Evolutionary conservation across 1,140 invertebrate genomes (phyloP), one percentile per base, ranked within the genome.

Genomic region (Lysiphlebus fabarum): DNA sequence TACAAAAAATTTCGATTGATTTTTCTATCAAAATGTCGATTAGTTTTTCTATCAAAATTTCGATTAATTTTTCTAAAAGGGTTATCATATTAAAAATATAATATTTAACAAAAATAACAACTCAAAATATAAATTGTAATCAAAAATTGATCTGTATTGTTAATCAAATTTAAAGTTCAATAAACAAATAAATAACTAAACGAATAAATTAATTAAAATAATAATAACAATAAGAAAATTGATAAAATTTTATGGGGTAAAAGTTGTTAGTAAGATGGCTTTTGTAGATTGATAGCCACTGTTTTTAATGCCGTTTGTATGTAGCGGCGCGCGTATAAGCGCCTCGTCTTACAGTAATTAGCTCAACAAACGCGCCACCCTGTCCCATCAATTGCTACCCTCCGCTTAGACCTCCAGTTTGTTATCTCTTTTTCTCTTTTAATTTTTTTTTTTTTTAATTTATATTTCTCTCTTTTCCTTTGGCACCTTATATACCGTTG

Each of bases 221-320:
- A 26, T 26, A 26, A 26, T 26, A 26, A 26, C 17, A 26, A 2
- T 26, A 26, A 26, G 17, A 26, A n/a, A 26, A 26, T 26, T 26
- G 17, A 26, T 26, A 45, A 47, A 48, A 8, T 58, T 12, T n/a
- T 34, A 5, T 42, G 45, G 56, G 49, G 49, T 12, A 48, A 33
- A 59, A 43, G 50, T 53, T 33, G 43, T 40, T 50, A 56, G 45
- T 54, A 38, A 59, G 48, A 67, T 65, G 72, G 66, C 64, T 65
- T 64, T 62, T 58, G 56, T 70, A 71, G 76, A 78, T 77, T 78
- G 75, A 78, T 78, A 72, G 70, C 70, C 69, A 72, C 70, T 70
- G 72, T 68, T 74, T 73, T 78, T 78, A 78, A 78, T 79, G 77
- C 75, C 74, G 74, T 80, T 80, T 79, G 74, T 80, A 75, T 80